These are phyloP conservation scores for Glossosoma conforme DNA, from an alignment of 1,140 invertebrate species.

Conservation along the genomic window DNA sequence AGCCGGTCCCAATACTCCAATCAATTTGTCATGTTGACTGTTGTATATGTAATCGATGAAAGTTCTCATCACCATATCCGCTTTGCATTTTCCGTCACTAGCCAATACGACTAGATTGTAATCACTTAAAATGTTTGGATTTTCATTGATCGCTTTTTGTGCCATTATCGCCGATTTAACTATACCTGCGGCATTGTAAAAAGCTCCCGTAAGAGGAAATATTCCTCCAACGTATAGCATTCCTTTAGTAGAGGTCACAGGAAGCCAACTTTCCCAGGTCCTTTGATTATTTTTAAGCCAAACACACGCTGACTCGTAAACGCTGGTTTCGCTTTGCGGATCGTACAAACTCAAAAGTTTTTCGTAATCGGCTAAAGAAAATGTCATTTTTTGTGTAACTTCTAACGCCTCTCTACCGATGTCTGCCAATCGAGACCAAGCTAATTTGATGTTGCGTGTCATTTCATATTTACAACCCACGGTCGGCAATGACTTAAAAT, in stretches of 20 bases:
- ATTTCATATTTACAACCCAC: slow-evolving; percentile 59
- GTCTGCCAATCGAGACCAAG: slow-evolving; percentile 54
- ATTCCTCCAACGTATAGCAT: slow-evolving; percentile 68
- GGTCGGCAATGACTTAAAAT: slow-evolving; percentile 32
- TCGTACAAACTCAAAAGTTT: slow-evolving; percentile 50
- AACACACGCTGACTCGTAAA: slow-evolving; percentile 59
- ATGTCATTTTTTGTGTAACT: slow-evolving; percentile 53
- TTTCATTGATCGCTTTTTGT: slow-evolving; percentile 59
- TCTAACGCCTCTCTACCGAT: slow-evolving; percentile 51
- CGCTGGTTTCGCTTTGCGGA: slow-evolving; percentile 22
- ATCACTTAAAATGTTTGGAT: slow-evolving; percentile 55
- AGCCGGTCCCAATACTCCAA: slow-evolving; percentile 76
- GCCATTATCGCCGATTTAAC: slow-evolving; percentile 62
- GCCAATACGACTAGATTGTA: slow-evolving; percentile 58
- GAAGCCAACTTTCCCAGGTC: slow-evolving; percentile 54
- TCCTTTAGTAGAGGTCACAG: slow-evolving; percentile 47
- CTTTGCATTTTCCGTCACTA: slow-evolving; percentile 66
- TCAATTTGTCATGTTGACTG: slow-evolving; percentile 49
- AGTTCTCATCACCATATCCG: slow-evolving; percentile 71
- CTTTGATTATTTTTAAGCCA: slow-evolving; percentile 59
- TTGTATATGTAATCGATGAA: slow-evolving; percentile 70
- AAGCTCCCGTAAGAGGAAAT: slow-evolving; percentile 59
- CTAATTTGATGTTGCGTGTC: slow-evolving; percentile 61
- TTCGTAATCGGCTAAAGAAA: slow-evolving; percentile 52
- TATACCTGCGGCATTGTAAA: slow-evolving; percentile 60